Percentiles rank a stretch among this genome's conserved stretches.
These are phyloP conservation scores for Microctenopoma lineatum DNA, from an alignment of 2,797 vertebrate genomes.

Conservation along the genomic window DNA sequence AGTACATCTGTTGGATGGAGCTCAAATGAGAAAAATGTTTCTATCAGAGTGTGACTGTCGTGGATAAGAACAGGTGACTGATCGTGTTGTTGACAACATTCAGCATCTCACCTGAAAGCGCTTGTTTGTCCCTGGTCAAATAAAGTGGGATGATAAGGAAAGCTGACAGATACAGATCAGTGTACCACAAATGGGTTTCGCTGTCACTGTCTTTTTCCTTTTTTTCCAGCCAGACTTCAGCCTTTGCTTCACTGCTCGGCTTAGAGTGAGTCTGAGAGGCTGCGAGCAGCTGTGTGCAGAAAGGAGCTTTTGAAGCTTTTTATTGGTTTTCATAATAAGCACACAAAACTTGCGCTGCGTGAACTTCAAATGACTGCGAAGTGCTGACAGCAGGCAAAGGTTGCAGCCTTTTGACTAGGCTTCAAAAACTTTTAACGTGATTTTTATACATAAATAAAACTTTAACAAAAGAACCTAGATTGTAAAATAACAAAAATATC, in stretches of 20 bases:
- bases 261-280: constrained; percentile 4
- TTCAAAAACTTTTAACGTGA: neutral
- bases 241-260: constrained; percentile 21
- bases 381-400: constrained; percentile 6
- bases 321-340: constrained; percentile 17
- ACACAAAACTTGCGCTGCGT: neutral
- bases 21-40: constrained; percentile 40
- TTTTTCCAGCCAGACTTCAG: neutral
- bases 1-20: constrained; percentile 49
- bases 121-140: constrained; percentile 65
- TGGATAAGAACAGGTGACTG: constrained; percentile 61
- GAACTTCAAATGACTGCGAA: constrained; percentile 8
- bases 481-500: neutral
- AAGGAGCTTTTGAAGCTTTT: constrained; percentile 22
- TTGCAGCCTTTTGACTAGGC: neutral
- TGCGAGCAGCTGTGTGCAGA: constrained; percentile 1
- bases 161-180: constrained; percentile 55
- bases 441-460: no score
- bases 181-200: constrained; percentile 32
- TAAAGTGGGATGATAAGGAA: constrained; percentile 59
- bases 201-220: constrained; percentile 26
- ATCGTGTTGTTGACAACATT: constrained; percentile 52
- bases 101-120: constrained; percentile 54
- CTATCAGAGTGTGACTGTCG: constrained; percentile 48
- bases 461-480: no score